Evolutionary conservation across 2,888 invertebrate species (phyloP), one percentile per base, ranked within the genome.

Genomic region (Osmoderma eremita): DNA sequence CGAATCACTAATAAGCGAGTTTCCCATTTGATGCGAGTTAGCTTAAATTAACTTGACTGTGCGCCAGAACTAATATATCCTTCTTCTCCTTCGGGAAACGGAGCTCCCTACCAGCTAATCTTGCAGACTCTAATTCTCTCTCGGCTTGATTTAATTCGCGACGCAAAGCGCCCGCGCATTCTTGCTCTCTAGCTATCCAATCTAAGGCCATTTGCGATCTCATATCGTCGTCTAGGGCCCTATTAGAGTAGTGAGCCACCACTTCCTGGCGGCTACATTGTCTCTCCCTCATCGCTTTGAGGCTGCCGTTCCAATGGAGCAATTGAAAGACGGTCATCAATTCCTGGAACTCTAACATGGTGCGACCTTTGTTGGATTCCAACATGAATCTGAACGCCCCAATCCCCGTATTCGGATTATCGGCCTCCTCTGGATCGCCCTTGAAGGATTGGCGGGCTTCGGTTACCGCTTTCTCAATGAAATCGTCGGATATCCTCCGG

Each of bases 311-410:
- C 97, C 97, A 97, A 83, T 97, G 97, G 62, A 97, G 86, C 73
- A 97, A 86, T 84, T 97, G 96, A 84, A 97, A 97, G 53, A 97
- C 96, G n/a, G 96, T 97, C 97, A 97, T 97, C 77, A 97, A 84
- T 81, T 97, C 96, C 83, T 97, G 96, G 85, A 96, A 97, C 83
- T 97, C 96, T 72, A 97, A 86, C 96, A 97, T 96, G 62, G 96
- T 95, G 72, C 95, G 89, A 10, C 96, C 96, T 73, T 94, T 95
- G 83, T 93, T 94, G 36, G 88, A 88, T 83, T 88, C 90, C 74
- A 90, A 82, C 90, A 90, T 90, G 78, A 90, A 90, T 78, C 91
- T 90, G 78, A 90, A 90, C 30, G 90, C 90, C 38, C 90, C 90
- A 61, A 90, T 90, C 51, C 90, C 90, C 49, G 90, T 89, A 75